A percentile compares a stretch with the other conserved stretches of the same genome.
phyloP scores from a whole-genome alignment of 2,888 invertebrate species.

The Melanostoma scalare region DNA sequence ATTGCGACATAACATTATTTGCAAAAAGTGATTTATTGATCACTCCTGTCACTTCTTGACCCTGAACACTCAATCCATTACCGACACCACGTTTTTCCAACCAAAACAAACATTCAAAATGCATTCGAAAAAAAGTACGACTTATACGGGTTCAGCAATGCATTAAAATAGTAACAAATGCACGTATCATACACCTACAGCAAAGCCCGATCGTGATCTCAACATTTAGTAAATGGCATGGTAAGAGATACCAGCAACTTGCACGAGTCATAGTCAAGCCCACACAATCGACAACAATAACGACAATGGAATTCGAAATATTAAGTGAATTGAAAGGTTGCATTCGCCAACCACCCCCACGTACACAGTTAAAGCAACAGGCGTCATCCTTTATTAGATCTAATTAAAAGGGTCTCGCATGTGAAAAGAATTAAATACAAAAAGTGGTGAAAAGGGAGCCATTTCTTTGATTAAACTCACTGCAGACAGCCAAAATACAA shows the following conservation, averaged over 20 bases:
- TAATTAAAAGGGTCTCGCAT: slow-evolving; percentile 57
- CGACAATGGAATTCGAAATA: not conserved
- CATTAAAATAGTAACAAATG: slow-evolving; percentile 49
- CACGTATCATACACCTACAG: slow-evolving; percentile 49
- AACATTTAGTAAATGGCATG: slow-evolving; percentile 9
- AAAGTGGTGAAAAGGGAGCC: slow-evolving; percentile 32
- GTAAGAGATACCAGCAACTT: slow-evolving; percentile 2
- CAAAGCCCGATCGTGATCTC: slow-evolving; percentile 50
- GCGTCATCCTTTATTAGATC: slow-evolving; percentile 59
- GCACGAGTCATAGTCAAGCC: slow-evolving; percentile 38
- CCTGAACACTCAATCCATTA: slow-evolving; percentile 46
- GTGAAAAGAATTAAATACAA: not conserved
- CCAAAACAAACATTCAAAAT: slow-evolving; percentile 28
- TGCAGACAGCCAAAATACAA: slow-evolving; percentile 34
- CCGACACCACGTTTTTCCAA: slow-evolving; percentile 20
- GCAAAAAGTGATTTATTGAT: slow-evolving; percentile 48
- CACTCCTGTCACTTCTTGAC: slow-evolving; percentile 58
- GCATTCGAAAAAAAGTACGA: slow-evolving; percentile 31
- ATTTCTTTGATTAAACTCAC: slow-evolving; percentile 67
- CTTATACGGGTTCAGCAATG: slow-evolving; percentile 47
- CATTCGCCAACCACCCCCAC: slow-evolving; percentile 12
- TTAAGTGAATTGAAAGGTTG: slow-evolving; percentile 4
- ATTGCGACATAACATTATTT: slow-evolving; percentile 27
- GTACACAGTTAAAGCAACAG: slow-evolving; percentile 20
- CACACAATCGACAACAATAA: slow-evolving; percentile 38